Evolutionary conservation across 2,888 invertebrate species (phyloP).

Genomic region (Melanostoma mellinum): DNA sequence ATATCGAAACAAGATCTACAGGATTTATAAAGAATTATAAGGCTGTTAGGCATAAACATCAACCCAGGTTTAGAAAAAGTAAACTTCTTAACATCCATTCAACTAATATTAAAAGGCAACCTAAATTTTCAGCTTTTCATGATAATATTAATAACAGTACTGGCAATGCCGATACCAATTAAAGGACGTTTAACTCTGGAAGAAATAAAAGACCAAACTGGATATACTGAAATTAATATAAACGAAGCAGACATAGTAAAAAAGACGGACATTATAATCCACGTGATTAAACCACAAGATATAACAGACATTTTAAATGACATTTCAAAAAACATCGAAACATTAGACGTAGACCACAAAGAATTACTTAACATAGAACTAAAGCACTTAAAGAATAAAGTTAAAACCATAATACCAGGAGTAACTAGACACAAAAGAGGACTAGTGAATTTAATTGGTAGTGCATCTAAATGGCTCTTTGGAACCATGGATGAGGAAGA

Average conservation of each 20-base stretch:
- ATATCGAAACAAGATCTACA: slow-evolving; percentile 34
- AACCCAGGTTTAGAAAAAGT: slow-evolving; percentile 39
- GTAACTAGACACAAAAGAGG: no score
- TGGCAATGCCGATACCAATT: neutral
- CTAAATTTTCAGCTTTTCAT: slow-evolving; percentile 8
- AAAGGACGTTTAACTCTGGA: no score
- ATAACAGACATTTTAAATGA: neutral
- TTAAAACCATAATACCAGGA: slow-evolving; percentile 4
- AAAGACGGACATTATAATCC: neutral
- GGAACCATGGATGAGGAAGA: no score
- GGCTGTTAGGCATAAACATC: slow-evolving; percentile 50
- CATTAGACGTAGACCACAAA: slow-evolving; percentile 2
- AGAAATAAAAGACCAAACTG: no score
- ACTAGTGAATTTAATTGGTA: no score
- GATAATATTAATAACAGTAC: neutral
- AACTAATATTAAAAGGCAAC: slow-evolving; percentile 2
- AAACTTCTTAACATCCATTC: slow-evolving; percentile 41
- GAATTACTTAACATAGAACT: slow-evolving; percentile 19
- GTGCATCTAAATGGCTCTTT: no score
- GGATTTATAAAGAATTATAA: slow-evolving; percentile 48
- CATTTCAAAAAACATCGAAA: neutral
- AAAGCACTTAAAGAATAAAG: slow-evolving; percentile 10
- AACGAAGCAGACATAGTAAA: neutral
- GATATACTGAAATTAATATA: neutral
- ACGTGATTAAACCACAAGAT: neutral